Base-by-base conservation (phyloP, 2,888 invertebrate species). In the Abscondita cerata region DNA sequence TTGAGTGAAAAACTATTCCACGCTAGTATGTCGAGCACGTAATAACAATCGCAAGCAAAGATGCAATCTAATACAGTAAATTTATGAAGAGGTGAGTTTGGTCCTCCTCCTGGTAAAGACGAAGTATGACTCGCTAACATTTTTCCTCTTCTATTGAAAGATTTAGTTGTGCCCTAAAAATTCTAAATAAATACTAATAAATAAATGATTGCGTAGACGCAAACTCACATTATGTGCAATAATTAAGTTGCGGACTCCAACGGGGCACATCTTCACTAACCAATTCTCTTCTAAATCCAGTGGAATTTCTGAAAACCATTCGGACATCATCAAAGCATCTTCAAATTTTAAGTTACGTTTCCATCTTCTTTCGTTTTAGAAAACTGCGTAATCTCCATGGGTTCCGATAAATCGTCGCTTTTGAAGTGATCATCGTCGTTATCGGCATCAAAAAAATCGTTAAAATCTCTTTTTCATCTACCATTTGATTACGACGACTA, bases 251-350 rank as follows among this genome's bases (percentile, higher is more conserved):
- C 98, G 84, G 60, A 85, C 85, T 16, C 96, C 98, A 73, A 87
- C 86, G 0, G 98, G 98, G 76, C 94, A 95, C 0, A 93, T 87
- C 48, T 90, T 85, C 52, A 90, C 82, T 16, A 85, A 78, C 93
- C 94, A 95, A 50, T 89, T 86, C 3, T 86, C 82, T 61, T 83
- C 76, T 52, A 94, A 85, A 76, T 93, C 89, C 19, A 84, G 82
- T 0, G 98, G 98, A 57, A 90, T 86, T 69, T 97, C 93, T 1
- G 90, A 82, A 77, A 98, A 82, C 97, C 97, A 98, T 80, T 98
- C 98, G 0, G 97, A 96, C 60, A 91, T 76, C 92, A 97, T 97
- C 5, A 97, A 80, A 9, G 12, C 34, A 34, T 34, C n/a, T 6
- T 15, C 12, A 8, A 51, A 51, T 9, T 15, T 16, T 18, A 13